A percentile compares a stretch with the other conserved stretches of the same genome.
These are phyloP conservation scores for Parapristionchus giblindavisi DNA, from an alignment of 2,888 invertebrate genomes.

Conservation along the genomic window DNA sequence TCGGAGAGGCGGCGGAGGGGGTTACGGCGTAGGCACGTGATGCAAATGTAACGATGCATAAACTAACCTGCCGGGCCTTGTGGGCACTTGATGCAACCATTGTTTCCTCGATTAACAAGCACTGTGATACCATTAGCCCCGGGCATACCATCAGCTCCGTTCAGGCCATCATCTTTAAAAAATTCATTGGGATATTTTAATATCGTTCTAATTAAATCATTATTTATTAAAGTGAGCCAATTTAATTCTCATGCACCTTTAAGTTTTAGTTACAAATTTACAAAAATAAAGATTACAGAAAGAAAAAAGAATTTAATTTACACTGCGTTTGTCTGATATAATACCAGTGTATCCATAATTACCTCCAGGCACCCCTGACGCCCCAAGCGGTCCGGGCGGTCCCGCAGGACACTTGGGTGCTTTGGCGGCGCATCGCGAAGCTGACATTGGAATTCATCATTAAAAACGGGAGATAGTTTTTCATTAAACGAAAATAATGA, in stretches of 20 bases:
- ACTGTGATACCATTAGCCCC: conserved; percentile 29
- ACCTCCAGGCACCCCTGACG: conserved; percentile 21
- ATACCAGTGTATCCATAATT: background rate
- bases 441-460: background rate
- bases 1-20: no score
- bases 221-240: no score
- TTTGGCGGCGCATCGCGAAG: conserved; percentile 1
- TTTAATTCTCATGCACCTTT: no score
- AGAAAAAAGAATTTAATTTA: background rate
- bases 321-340: background rate
- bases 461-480: background rate
- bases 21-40: background rate
- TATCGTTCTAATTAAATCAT: no score
- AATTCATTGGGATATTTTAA: no score
- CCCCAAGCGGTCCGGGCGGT: background rate
- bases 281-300: no score
- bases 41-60: background rate
- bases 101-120: background rate
- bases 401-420: conserved; percentile 1
- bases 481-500: background rate
- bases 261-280: no score
- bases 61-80: conserved; percentile 4
- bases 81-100: conserved; percentile 32
- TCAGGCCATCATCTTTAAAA: conserved; percentile 8
- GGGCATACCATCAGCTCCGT: background rate